Evolutionary conservation across 2,888 invertebrate species (phyloP), one percentile per base, ranked within the genome.

Genomic region (Sialis fuliginosa): DNA sequence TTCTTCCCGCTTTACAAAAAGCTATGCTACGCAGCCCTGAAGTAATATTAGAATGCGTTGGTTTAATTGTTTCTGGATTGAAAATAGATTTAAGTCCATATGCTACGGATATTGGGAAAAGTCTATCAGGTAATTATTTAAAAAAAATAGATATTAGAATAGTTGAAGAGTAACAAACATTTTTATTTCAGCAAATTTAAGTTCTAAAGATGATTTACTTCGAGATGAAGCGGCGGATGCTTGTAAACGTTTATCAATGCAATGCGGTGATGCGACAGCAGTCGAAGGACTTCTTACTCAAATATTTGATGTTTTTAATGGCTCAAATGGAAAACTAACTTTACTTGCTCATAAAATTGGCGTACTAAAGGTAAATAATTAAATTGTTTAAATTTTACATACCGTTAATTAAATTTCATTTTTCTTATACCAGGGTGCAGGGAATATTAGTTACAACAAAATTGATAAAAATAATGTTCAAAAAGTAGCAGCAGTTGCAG

Each of bases 21-120:
- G 81, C 90, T 13, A 83, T 96, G 79, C 69, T 97, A 32, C 70
- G 97, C 45, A 93, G 88, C 66, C 95, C 97, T 0, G 97, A 97
- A 71, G 79, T 90, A 46, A 83, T 88, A 51, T 71, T 93, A 13
- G 77, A 84, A 61, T 79, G 81, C 12, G 82, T 93, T 35, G 85
- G 85, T 0, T 71, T 79, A 43, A 78, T 92, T 49, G 64, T 93
- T 30, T 71, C 72, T 6, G 78, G 79, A 46, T 60, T 91, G 6
- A 71, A 75, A 46, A 63, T 90, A 5, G 83, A 88, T 59, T 69
- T 93, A 31, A 89, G 88, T 58, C 75, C 75, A 44, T 80, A 83
- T 62, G 81, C 82, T 6, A 63, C 74, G 39, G 86, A 86, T 54
- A 73, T 95, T 44, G 86, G 85, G 10, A 89, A 87, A 64, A 79